These are phyloP conservation scores for Catocala fraxini DNA, from an alignment of 2,888 invertebrate genomes.

Conservation along the genomic window DNA sequence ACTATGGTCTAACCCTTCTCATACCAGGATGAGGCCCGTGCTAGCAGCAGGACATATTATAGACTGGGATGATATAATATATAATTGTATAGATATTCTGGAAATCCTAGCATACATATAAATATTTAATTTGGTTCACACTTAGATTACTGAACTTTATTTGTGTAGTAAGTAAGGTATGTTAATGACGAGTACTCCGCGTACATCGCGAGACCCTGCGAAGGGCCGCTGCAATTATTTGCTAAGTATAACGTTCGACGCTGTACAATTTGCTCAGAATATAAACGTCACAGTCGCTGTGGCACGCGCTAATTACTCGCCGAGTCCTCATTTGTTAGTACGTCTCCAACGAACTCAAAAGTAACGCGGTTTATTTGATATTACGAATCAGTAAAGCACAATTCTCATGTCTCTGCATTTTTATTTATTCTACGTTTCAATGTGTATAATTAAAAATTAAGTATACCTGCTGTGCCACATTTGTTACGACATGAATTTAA, in stretches of 20 bases:
- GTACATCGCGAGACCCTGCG: not conserved
- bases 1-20: too few relatives aligned
- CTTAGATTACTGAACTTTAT: not conserved
- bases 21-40: too few relatives aligned
- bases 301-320: constrained; percentile 47
- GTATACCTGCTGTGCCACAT: too few relatives aligned
- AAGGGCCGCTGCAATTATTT: constrained; percentile 4
- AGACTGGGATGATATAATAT: too few relatives aligned
- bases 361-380: constrained; percentile 20
- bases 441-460: too few relatives aligned
- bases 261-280: constrained; percentile 24
- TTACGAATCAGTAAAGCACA: not conserved
- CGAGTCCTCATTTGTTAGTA: constrained; percentile 14
- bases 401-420: not conserved
- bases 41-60: too few relatives aligned
- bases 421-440: not conserved
- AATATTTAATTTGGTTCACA: not conserved
- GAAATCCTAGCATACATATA: too few relatives aligned
- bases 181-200: constrained; percentile 1
- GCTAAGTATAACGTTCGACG: constrained; percentile 5
- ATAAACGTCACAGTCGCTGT: constrained; percentile 12
- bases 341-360: constrained; percentile 19
- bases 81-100: too few relatives aligned
- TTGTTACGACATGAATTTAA: too few relatives aligned
- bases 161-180: not conserved